Evolutionary conservation across 2,797 vertebrate genomes (phyloP).

Genomic region (Syndactyla subalaris): DNA sequence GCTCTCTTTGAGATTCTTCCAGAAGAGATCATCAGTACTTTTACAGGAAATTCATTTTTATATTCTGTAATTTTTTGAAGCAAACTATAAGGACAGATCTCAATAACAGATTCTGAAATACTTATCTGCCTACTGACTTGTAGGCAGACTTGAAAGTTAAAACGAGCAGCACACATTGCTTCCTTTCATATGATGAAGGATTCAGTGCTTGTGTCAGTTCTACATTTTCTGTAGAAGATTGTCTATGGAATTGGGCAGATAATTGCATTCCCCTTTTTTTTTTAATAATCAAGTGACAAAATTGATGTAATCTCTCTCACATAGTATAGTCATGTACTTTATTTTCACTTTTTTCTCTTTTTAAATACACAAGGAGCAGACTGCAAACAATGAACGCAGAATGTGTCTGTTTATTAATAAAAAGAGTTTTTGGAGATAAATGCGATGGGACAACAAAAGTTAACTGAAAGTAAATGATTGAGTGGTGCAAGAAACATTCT

Average conservation of each 20-base stretch:
- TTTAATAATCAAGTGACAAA: background rate
- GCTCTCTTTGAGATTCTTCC: background rate
- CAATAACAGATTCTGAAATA: background rate
- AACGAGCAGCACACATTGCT: background rate
- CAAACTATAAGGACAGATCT: background rate
- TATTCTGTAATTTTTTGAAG: background rate
- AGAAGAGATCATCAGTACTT: background rate
- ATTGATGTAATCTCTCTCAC: background rate
- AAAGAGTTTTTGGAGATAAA: background rate
- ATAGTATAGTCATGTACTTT: background rate
- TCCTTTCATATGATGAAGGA: background rate
- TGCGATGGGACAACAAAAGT: fast-evolving
- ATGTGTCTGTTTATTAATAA: background rate
- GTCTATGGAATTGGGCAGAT: background rate
- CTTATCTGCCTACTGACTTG: conserved; percentile 44
- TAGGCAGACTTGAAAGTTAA: conserved; percentile 36
- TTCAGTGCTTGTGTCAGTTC: background rate
- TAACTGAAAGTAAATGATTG: background rate
- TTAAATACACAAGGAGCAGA: background rate
- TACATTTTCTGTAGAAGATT: background rate
- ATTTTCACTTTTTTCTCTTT: background rate
- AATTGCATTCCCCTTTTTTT: background rate
- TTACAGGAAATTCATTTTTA: conserved; percentile 19
- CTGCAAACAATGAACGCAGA: background rate
- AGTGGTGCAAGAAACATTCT: background rate